Conservation (phyloP, 2,797 vertebrate genomes). For the Fistularia commersonii region DNA sequence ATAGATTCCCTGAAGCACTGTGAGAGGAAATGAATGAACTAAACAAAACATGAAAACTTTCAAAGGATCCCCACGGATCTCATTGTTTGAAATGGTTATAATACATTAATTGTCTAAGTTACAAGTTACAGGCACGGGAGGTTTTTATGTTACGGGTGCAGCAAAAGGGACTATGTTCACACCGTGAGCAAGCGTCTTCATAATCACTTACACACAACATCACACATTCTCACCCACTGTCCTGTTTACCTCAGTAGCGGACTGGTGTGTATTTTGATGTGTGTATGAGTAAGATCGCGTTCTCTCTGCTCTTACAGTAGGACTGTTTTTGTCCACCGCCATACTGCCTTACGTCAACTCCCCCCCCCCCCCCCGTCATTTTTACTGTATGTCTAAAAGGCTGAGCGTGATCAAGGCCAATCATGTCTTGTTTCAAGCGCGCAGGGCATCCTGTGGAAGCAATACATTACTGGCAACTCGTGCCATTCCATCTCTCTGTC, state of each 20-base stretch:
- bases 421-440: slow-evolving; percentile 55
- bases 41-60: too few relatives aligned
- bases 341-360: slow-evolving; percentile 40
- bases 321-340: slow-evolving; percentile 49
- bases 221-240: too few relatives aligned
- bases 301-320: slow-evolving; percentile 31
- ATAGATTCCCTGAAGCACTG: too few relatives aligned
- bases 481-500: slow-evolving; percentile 37
- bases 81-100: too few relatives aligned
- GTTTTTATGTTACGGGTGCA: too few relatives aligned
- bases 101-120: too few relatives aligned
- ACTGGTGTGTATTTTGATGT: not conserved
- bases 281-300: slow-evolving; percentile 8
- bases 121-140: too few relatives aligned
- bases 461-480: slow-evolving; percentile 43
- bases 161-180: too few relatives aligned
- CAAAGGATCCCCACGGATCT: too few relatives aligned
- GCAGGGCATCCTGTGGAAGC: slow-evolving; percentile 56
- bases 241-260: not conserved
- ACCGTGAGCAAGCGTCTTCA: too few relatives aligned
- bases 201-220: too few relatives aligned
- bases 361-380: slow-evolving; percentile 42
- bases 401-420: slow-evolving; percentile 59
- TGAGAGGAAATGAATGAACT: too few relatives aligned
- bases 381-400: slow-evolving; percentile 50